These are phyloP conservation scores for Timema cristinae DNA, from an alignment of 2,888 invertebrate genomes.

Conservation along the genomic window DNA sequence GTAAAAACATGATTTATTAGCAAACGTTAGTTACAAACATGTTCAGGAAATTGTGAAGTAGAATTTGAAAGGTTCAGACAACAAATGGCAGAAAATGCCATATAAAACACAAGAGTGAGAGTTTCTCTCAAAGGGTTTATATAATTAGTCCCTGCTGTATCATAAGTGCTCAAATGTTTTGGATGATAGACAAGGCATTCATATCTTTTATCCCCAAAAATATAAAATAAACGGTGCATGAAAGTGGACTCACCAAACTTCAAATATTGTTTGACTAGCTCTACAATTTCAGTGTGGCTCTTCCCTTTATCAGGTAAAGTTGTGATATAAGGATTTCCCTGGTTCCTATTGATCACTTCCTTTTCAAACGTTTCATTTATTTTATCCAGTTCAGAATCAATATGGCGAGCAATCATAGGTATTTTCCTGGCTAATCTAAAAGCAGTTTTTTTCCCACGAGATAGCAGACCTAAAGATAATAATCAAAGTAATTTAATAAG, in stretches of 20 bases:
- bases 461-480: slow-evolving; percentile 53
- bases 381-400: slow-evolving; percentile 66
- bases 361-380: slow-evolving; percentile 61
- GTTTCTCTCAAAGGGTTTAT: too few species aligned
- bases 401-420: slow-evolving; percentile 66
- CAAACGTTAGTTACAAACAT: too few species aligned
- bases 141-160: too few species aligned
- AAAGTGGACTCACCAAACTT: slow-evolving; percentile 51
- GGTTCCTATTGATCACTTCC: slow-evolving; percentile 62
- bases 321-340: slow-evolving; percentile 58
- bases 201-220: too few species aligned
- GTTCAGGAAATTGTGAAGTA: too few species aligned
- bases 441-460: slow-evolving; percentile 63
- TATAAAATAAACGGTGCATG: too few species aligned
- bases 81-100: too few species aligned
- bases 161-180: too few species aligned
- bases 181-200: too few species aligned
- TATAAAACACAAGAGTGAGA: too few species aligned
- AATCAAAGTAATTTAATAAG: slow-evolving; percentile 5
- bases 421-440: slow-evolving; percentile 67
- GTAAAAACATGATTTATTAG: too few species aligned
- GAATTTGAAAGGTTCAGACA: too few species aligned
- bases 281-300: slow-evolving; percentile 23
- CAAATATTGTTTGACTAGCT: slow-evolving; percentile 62
- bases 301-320: slow-evolving; percentile 53